Conservation (phyloP, 2,797 vertebrate genomes). For the Leptodactylus fallax region DNA sequence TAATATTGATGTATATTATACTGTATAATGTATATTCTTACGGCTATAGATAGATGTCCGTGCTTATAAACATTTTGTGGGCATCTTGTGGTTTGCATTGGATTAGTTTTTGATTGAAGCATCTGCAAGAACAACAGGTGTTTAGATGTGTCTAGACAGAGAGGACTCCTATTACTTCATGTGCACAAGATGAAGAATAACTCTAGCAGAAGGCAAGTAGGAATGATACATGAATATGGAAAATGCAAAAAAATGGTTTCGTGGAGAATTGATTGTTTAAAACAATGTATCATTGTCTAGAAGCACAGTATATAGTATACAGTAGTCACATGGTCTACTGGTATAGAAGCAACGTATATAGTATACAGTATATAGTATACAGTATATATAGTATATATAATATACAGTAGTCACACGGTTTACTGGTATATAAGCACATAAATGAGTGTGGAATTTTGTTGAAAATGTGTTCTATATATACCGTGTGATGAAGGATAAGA, state of each 20-base stretch:
- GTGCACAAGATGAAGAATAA: constrained; percentile 16
- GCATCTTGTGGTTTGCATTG: constrained; percentile 50
- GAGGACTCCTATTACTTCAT: constrained; percentile 48
- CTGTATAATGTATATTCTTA: not conserved
- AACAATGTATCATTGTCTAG: too few species aligned
- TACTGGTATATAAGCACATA: too few species aligned
- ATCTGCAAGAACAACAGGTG: constrained; percentile 60
- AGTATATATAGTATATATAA: too few species aligned
- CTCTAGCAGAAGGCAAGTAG: not conserved
- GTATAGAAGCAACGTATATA: too few species aligned
- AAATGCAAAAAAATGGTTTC: not conserved
- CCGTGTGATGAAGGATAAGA: too few species aligned
- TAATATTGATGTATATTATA: not conserved
- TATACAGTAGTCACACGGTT: too few species aligned
- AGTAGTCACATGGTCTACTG: too few species aligned
- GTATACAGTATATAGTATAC: too few species aligned
- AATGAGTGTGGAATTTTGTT: too few species aligned
- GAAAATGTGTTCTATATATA: too few species aligned
- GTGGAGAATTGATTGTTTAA: not conserved
- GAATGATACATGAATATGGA: not conserved
- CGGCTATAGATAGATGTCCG: constrained; percentile 39
- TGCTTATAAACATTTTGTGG: constrained; percentile 38
- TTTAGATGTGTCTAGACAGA: constrained; percentile 59
- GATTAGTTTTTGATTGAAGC: constrained; percentile 44
- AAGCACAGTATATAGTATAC: too few species aligned